These are phyloP conservation scores for crab-eating macaque (Macaca fascicularis) DNA, from an alignment of 2,113 vertebrate species.

Conservation along the genomic window T2T-MFA8v1.1 NC_088381.1:121550001-121550500, in stretches of 20 bases:
- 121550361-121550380: slow-evolving; percentile 82
- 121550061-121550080: neutral
- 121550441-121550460: slow-evolving; percentile 83
- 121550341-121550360: slow-evolving; percentile 80
- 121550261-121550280: slow-evolving; percentile 84
- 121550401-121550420: slow-evolving; percentile 80
- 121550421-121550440: slow-evolving; percentile 74
- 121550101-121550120: slow-evolving; percentile 63
- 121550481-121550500: slow-evolving; percentile 74
- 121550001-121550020: slow-evolving; percentile 40
- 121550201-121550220: slow-evolving; percentile 73
- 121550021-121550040: slow-evolving; percentile 66
- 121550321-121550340: slow-evolving; percentile 86
- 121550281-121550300: slow-evolving; percentile 86
- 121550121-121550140: slow-evolving; percentile 67
- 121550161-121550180: slow-evolving; percentile 26
- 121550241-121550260: slow-evolving; percentile 83
- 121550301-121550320: slow-evolving; percentile 84
- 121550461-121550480: slow-evolving; percentile 77
- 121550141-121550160: slow-evolving; percentile 71
- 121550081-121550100: slow-evolving; percentile 31
- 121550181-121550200: slow-evolving; percentile 73
- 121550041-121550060: slow-evolving; percentile 43
- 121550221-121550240: slow-evolving; percentile 82
- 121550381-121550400: slow-evolving; percentile 81